Evolutionary conservation across 1,140 invertebrate genomes (phyloP).

Genomic region (Diabrotica undecimpunctata): DNA sequence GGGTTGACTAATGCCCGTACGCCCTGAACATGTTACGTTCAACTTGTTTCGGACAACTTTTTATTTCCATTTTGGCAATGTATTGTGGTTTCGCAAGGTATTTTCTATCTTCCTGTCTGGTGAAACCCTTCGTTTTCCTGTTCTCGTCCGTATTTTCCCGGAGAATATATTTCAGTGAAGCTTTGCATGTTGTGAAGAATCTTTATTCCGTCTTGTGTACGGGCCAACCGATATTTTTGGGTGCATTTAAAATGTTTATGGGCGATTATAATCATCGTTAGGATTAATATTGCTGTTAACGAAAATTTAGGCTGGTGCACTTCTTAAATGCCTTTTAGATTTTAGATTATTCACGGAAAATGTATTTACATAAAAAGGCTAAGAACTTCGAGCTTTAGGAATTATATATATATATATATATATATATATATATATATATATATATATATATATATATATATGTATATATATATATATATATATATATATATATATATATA

Average conservation of each 20-base stretch:
- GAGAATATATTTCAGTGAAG: background rate
- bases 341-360: too few species aligned
- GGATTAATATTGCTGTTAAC: background rate
- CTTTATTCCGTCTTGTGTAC: background rate
- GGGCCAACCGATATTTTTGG: background rate
- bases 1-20: constrained; percentile 13
- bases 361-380: too few species aligned
- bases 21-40: constrained; percentile 1
- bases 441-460: too few species aligned
- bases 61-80: constrained; percentile 13
- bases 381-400: too few species aligned
- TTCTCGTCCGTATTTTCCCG: background rate
- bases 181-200: background rate
- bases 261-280: background rate
- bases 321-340: too few species aligned
- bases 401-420: too few species aligned
- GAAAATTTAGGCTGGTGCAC: too few species aligned
- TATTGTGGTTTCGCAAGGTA: constrained; percentile 14
- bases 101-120: constrained; percentile 6
- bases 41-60: constrained; percentile 6
- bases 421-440: too few species aligned
- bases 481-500: too few species aligned
- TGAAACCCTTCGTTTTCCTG: background rate
- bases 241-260: background rate
- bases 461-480: too few species aligned